Percentiles rank a stretch among this genome's conserved stretches.
phyloP scores from a whole-genome alignment of 2,797 vertebrate species.

The Morelia viridis region DNA sequence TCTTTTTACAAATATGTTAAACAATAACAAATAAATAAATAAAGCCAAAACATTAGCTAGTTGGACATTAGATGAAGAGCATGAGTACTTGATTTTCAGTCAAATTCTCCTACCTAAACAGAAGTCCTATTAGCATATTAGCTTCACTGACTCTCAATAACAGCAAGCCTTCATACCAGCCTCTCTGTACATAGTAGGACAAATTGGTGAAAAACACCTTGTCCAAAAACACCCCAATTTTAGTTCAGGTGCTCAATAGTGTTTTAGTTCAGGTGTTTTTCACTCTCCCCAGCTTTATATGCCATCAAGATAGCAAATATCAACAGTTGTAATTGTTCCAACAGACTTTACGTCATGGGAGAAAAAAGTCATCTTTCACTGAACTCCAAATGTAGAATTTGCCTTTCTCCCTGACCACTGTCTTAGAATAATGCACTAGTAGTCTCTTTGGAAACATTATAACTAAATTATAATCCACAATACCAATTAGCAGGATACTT shows the following conservation, averaged over 20 bases:
- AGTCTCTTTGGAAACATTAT: not conserved
- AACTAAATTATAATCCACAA: not conserved
- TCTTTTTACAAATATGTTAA: not conserved
- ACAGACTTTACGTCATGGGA: not conserved
- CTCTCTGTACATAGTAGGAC: not conserved
- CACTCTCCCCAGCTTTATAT: not conserved
- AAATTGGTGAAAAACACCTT: not conserved
- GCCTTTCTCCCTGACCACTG: not conserved
- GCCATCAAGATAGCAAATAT: not conserved
- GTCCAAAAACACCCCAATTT: not conserved
- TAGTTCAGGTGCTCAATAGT: not conserved
- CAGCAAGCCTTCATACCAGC: not conserved
- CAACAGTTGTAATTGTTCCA: not conserved
- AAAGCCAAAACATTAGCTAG: not conserved
- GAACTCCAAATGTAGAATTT: not conserved
- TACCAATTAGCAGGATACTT: constrained; percentile 9
- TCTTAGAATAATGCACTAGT: not conserved
- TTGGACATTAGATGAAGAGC: not conserved
- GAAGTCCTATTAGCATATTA: not conserved
- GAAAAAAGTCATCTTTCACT: not conserved
- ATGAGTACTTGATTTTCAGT: not conserved
- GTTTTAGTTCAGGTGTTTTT: not conserved
- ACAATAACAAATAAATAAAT: not conserved
- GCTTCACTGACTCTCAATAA: not conserved
- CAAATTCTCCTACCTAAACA: not conserved